These are phyloP conservation scores for Adelphocoris suturalis DNA, from an alignment of 2,888 invertebrate genomes.

Conservation along the genomic window DNA sequence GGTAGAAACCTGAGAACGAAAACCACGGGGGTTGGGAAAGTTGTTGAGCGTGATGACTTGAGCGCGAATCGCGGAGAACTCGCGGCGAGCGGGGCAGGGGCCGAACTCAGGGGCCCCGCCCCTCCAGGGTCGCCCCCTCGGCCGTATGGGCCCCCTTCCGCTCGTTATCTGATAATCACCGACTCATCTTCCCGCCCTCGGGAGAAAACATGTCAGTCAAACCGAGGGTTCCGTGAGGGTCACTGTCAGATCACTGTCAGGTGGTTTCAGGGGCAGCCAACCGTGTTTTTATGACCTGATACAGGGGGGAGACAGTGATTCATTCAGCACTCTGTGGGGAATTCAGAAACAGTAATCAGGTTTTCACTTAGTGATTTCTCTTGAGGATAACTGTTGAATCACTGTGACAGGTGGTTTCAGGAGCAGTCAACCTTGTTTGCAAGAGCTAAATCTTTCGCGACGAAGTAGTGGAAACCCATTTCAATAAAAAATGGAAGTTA, in stretches of 20 bases:
- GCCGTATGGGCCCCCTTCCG: not conserved
- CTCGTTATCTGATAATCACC: constrained; percentile 56
- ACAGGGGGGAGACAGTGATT: no score
- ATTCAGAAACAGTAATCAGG: no score
- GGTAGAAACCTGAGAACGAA: no score
- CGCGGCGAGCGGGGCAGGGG: not conserved
- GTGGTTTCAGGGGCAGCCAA: not conserved
- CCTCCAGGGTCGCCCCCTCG: constrained; percentile 33
- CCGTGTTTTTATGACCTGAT: no score
- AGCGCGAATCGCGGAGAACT: constrained; percentile 29
- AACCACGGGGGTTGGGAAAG: not conserved
- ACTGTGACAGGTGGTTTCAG: not conserved
- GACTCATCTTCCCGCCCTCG: constrained; percentile 41
- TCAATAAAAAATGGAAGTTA: no score
- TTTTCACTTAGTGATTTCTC: no score
- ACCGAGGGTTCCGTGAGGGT: not conserved
- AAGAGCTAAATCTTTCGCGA: no score
- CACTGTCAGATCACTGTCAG: constrained; percentile 18
- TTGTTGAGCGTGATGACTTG: not conserved
- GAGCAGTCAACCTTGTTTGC: no score
- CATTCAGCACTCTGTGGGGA: no score
- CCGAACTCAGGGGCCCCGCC: constrained; percentile 11
- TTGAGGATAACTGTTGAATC: not conserved
- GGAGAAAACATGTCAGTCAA: constrained; percentile 25
- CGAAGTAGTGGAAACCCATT: no score